These are phyloP conservation scores for Gymnothorax reevesii DNA, from an alignment of 2,797 vertebrate genomes.

Conservation along the genomic window DNA sequence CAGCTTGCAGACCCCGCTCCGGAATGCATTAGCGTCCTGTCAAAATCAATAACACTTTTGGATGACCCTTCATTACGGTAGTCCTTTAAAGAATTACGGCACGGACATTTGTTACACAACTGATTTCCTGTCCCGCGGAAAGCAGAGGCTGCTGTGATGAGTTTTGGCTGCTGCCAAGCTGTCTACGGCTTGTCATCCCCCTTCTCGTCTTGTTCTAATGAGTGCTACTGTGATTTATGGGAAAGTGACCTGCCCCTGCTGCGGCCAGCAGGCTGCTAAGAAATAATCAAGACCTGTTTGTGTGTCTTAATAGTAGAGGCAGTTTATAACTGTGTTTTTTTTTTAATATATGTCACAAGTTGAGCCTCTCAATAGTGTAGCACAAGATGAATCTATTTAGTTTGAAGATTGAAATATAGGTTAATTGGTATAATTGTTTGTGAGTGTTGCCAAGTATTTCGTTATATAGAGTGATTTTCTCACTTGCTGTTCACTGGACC, in stretches of 20 bases:
- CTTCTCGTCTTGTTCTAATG: constrained; percentile 24
- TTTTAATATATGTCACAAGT: not conserved
- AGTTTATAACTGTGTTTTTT: not conserved
- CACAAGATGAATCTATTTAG: not conserved
- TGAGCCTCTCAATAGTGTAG: not conserved
- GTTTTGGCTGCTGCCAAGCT: constrained; percentile 3
- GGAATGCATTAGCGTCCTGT: constrained; percentile 4
- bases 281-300: constrained; percentile 18
- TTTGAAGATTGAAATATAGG: not conserved
- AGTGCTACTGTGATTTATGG: not conserved
- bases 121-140: constrained; percentile 20
- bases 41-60: not conserved
- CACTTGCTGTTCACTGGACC: not conserved
- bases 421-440: not conserved
- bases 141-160: constrained; percentile 10
- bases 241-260: constrained; percentile 1
- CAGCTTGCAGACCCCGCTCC: not conserved
- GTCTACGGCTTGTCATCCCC: constrained; percentile 5
- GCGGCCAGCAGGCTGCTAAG: not conserved
- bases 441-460: not conserved
- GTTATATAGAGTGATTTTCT: not conserved
- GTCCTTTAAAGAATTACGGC: constrained; percentile 15
- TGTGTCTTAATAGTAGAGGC: not conserved
- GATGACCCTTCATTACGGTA: constrained; percentile 13
- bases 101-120: constrained; percentile 11